Percentiles rank a stretch among this genome's conserved stretches.
These are phyloP conservation scores for Speoplatyrhinus poulsoni DNA, from an alignment of 2,113 vertebrate genomes.

Conservation along the genomic window DNA sequence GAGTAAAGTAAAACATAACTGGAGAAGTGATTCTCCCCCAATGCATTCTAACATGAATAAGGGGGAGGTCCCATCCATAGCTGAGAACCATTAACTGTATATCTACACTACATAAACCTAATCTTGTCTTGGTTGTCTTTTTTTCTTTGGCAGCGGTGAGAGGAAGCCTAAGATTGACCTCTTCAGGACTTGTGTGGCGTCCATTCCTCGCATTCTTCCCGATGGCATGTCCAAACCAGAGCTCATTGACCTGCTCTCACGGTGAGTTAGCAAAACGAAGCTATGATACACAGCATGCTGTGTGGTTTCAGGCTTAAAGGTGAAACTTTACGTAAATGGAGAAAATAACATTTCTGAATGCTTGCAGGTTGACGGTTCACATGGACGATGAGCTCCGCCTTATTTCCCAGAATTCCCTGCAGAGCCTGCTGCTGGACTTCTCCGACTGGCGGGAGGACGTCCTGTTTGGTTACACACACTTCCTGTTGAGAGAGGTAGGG, in stretches of 20 bases:
- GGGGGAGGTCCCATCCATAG: no score
- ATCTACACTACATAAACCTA: not conserved
- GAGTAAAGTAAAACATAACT: no score
- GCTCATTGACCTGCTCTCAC: conserved; percentile 92
- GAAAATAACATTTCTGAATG: not conserved
- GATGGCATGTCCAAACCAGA: conserved; percentile 98
- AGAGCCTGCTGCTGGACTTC: conserved; percentile 95
- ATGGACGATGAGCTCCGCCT: conserved; percentile 99
- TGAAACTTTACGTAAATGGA: not conserved
- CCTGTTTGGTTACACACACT: conserved; percentile 95
- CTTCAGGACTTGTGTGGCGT: conserved; percentile 96
- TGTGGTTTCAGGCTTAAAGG: no score
- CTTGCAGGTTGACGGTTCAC: conserved; percentile 90
- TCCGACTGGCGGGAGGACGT: conserved; percentile 97
- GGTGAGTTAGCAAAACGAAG: conserved; percentile 70
- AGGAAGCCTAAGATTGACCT: conserved; percentile 98
- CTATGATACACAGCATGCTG: not conserved
- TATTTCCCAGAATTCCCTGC: conserved; percentile 96
- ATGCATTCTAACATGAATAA: no score
- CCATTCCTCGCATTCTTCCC: conserved; percentile 94
- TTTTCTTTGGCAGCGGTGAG: conserved; percentile 83
- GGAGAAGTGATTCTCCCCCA: no score
- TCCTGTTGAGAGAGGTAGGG: conserved; percentile 87
- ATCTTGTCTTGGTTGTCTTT: not conserved
- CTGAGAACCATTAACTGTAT: no score